Percentiles rank a stretch among this genome's conserved stretches.
Evolutionary conservation across 2,113 vertebrate species (phyloP).

Genomic region (Pituophis catenifer): DNA sequence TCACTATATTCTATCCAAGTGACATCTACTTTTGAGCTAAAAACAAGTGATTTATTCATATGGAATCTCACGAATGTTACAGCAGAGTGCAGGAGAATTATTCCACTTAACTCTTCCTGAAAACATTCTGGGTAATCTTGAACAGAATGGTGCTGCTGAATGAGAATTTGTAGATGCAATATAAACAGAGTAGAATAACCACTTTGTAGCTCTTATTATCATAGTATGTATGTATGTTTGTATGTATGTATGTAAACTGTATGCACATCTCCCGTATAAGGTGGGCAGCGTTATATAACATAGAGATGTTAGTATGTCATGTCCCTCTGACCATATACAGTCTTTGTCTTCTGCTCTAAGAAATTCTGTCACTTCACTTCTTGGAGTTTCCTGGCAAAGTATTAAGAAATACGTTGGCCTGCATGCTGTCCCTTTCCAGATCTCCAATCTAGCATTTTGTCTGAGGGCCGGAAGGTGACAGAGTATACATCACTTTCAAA

Average conservation of each 20-base stretch:
- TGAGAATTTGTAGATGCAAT: background rate
- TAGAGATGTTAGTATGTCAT: background rate
- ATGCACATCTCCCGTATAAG: background rate
- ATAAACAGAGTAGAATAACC: background rate
- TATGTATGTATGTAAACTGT: background rate
- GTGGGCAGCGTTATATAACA: background rate
- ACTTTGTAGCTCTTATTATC: background rate
- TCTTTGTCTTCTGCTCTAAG: background rate
- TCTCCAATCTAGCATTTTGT: background rate
- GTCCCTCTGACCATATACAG: background rate
- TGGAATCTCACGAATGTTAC: background rate
- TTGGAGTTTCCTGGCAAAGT: background rate
- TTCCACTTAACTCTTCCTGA: background rate
- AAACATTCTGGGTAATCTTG: background rate
- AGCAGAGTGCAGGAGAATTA: background rate
- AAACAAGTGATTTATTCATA: background rate
- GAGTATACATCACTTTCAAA: background rate
- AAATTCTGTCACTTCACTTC: background rate
- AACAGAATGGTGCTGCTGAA: background rate
- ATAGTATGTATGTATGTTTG: background rate
- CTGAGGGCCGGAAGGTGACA: background rate
- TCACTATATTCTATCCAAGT: background rate
- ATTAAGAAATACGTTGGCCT: background rate
- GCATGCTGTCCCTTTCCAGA: background rate
- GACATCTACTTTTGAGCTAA: background rate